A percentile compares a stretch with the other conserved stretches of the same genome.
phyloP scores from a whole-genome alignment of 1,140 invertebrate genomes.

The Phthorimaea operculella region DNA sequence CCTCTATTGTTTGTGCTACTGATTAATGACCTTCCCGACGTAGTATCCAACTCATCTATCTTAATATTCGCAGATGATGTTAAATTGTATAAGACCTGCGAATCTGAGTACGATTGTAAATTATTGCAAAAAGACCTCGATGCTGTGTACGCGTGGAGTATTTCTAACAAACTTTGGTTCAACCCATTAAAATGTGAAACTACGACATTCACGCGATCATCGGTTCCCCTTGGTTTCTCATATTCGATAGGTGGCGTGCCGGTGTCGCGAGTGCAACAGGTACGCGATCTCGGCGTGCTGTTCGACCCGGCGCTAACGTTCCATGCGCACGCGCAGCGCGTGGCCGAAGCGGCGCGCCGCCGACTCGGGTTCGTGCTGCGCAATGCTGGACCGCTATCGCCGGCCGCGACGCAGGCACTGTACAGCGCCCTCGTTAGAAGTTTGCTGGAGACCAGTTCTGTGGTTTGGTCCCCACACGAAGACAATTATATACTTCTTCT shows the following conservation, averaged over 20 bases:
- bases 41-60: neutral
- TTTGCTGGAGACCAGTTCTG: neutral
- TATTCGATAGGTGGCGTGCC: neutral
- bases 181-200: neutral
- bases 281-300: neutral
- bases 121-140: neutral
- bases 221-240: neutral
- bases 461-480: neutral
- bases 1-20: constrained; percentile 2
- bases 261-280: neutral
- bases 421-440: constrained; percentile 1
- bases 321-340: neutral
- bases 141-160: neutral
- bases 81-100: neutral
- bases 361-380: neutral
- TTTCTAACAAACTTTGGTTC: neutral
- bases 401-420: neutral
- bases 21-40: constrained; percentile 4
- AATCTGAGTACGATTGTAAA: neutral
- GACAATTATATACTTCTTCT: neutral
- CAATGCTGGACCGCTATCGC: neutral
- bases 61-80: constrained; percentile 7
- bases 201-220: neutral
- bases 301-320: constrained; percentile 6
- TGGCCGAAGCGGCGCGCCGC: neutral